Evolutionary conservation across 2,113 vertebrate species (phyloP).

Genomic region (Xerus inauris): DNA sequence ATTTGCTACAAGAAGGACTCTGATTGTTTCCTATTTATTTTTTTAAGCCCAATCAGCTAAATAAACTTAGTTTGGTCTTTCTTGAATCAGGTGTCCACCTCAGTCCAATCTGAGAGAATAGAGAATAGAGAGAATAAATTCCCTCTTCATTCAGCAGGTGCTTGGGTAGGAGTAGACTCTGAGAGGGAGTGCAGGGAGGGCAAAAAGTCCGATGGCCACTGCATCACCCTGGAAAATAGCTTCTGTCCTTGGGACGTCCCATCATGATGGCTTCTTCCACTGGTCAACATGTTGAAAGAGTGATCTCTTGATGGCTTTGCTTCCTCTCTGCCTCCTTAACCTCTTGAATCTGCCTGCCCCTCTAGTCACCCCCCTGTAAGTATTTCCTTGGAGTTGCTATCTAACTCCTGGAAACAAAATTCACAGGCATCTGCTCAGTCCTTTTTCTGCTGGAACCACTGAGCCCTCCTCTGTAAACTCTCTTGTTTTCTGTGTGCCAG

Average conservation of each 20-base stretch:
- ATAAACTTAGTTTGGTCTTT: neutral
- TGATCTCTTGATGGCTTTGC: neutral
- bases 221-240: neutral
- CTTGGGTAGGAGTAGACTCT: rapidly evolving
- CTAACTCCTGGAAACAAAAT: neutral
- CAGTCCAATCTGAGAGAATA: neutral
- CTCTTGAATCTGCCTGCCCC: neutral
- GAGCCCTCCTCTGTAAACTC: neutral
- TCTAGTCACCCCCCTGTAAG: neutral
- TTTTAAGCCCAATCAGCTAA: neutral
- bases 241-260: neutral
- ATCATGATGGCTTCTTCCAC: neutral
- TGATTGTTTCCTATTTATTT: neutral
- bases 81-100: neutral
- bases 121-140: too few relatives aligned
- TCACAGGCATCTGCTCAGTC: neutral
- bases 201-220: neutral
- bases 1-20: neutral
- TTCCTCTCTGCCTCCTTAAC: neutral
- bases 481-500: neutral
- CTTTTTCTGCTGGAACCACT: neutral
- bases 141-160: neutral
- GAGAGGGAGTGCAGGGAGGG: neutral
- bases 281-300: neutral
- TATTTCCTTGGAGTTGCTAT: neutral